Evolutionary conservation across 2,888 invertebrate species (phyloP), one percentile per base, ranked within the genome.

Genomic region (Patella depressa): DNA sequence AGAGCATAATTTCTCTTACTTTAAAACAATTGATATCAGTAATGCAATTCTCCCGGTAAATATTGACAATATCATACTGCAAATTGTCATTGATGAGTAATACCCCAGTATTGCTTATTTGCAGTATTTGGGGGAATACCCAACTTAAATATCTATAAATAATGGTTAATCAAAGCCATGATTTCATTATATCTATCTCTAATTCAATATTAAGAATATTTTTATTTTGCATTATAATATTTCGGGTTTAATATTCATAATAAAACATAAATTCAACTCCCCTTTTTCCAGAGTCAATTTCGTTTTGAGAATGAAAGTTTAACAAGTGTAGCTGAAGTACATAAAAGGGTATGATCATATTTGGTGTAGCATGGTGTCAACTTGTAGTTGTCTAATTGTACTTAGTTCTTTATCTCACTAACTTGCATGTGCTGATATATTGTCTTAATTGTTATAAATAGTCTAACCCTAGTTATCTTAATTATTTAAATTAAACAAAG

Each of bases 281-380:
- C 45, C 45, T 45, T 45, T 92, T 92, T 92, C 90, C 95, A 99
- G 98, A 98, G 98, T 94, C 98, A 99, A 93, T 99, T 99, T 94
- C 96, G 98, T 93, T 99, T 99, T 94, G 99, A 99, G 94, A 98
- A 98, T 94, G 99, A 99, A 94, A 98, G 97, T 94, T 96, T 97
- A 94, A 94, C 97, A 93, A 97, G 96, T 94, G 95, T 98, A 92
- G 97, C 97, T 93, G 98, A 98, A 94, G 97, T 97, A 94, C 97
- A 98, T 94, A 97, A 97, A 95, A 95, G 97, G 96, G 98, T 98
- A 96, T 77, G 17, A 57, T 24, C 29, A 15, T 57, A 29, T 70
- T 29, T 70, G 34, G 24, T 70, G 70, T 70, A 15, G 5, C 29
- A 29, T 29, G 34, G 34, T 29, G 24, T n/a, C 14, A 14, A n/a